These are phyloP conservation scores for Umimayanthus chanpuru DNA, from an alignment of 92 coral and sea anemone genomes.

Conservation along the genomic window DNA sequence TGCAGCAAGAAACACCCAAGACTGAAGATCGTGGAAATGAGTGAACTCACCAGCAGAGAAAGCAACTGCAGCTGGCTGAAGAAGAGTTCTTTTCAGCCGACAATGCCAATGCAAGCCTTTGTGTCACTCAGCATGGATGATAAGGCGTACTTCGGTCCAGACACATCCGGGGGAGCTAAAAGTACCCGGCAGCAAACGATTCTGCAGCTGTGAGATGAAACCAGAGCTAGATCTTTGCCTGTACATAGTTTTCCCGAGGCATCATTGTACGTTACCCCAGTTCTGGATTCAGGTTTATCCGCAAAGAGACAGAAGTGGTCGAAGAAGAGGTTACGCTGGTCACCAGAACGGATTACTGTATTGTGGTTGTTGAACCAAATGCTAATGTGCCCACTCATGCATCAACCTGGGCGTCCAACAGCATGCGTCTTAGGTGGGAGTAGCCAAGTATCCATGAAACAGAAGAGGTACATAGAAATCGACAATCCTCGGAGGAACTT, in stretches of 20 bases:
- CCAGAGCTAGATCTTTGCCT: constrained; percentile 44
- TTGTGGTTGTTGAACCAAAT: constrained; percentile 48
- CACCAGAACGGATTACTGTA: constrained; percentile 45
- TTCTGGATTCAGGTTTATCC: neutral
- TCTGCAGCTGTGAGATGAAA: constrained; percentile 51
- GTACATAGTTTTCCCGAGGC: constrained; percentile 51
- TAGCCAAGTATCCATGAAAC: neutral
- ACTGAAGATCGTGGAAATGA: constrained; percentile 51
- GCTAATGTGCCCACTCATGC: constrained; percentile 51
- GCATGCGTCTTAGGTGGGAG: neutral
- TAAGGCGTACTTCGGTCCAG: constrained; percentile 55
- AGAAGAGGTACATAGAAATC: neutral
- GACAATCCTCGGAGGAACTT: neutral
- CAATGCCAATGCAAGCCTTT: constrained; percentile 33
- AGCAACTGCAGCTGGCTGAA: constrained; percentile 48
- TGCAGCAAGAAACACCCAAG: constrained; percentile 58
- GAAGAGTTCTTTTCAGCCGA: constrained; percentile 48
- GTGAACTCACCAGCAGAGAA: constrained; percentile 51
- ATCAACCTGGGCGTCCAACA: constrained; percentile 47
- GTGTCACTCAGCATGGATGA: constrained; percentile 44
- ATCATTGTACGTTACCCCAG: constrained; percentile 27
- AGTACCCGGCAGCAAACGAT: neutral
- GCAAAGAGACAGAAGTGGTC: constrained; percentile 17
- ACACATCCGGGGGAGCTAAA: constrained; percentile 48
- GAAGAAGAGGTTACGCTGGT: constrained; percentile 43